Evolutionary conservation across 2,797 vertebrate species (phyloP), one percentile per base, ranked within the genome.

Genomic region (Streptopelia turtur): DNA sequence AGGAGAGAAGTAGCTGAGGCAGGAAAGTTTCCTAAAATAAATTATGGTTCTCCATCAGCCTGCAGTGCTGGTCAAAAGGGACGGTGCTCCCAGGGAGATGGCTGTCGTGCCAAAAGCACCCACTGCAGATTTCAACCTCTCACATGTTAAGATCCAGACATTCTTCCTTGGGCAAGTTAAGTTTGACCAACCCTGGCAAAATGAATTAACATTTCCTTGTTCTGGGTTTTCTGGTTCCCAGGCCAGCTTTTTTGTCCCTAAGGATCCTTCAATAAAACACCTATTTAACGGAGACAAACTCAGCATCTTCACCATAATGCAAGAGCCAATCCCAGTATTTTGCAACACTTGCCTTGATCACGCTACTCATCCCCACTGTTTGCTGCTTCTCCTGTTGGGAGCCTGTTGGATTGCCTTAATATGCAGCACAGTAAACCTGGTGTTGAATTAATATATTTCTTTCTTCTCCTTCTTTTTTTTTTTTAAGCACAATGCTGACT

Each of bases 401-500:
- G 78, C 45, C 59, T 10, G 4, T 8, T 35, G 33, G 41, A 77
- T 57, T 57, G 45, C 68, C 79, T 72, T 84, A 78, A 71, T 31
- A 59, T 11, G 53, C 77, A 76, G 71, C 59, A 87, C 16, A 77
- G 18, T 65, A 91, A 75, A 45, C 43, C 74, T 71, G 66, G 8
- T 20, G 2, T 37, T 86, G 45, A 92, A 91, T 90, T 88, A 13
- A 55, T 68, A 8, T 2, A 10, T 66, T 84, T 77, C 39, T 59
- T 91, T 81, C 31, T 65, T 28, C 11, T 20, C 41, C 35, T 70
- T 37, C 25, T 8, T 17, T 4, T 17, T 39, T 64, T 60, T 31
- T 70, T 91, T 53, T 61, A 31, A 92, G 75, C 79, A 59, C 95
- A 80, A 75, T 57, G 82, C 92, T 93, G 95, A 77, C 94, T 86